Base-by-base conservation (phyloP, 1,140 invertebrate genomes). In the Macrocentrus cingulum region DNA sequence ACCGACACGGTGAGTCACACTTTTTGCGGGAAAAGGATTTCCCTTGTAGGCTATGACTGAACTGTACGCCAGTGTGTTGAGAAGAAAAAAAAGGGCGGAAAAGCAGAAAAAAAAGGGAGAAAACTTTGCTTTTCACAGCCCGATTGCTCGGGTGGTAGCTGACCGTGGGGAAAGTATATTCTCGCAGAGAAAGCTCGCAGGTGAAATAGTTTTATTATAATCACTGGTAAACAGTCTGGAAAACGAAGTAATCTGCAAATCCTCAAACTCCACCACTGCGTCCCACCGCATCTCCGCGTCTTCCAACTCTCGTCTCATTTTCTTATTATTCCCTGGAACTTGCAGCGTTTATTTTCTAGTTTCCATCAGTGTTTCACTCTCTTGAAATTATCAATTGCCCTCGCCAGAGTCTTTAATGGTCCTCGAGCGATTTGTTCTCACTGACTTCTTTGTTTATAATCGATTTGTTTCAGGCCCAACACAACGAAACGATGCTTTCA, bases 171-270 rank as follows among this genome's bases (percentile, higher is more conserved):
- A 19, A 56, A 6, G 29, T 11, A 62, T 61, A 61, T 59, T 54
- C 7, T 16, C 18, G 32, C 20, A 13, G 18, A n/a, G n/a, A 36
- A 53, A 25, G 39, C 34, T 50, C 48, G 29, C 6, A 49, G 59
- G 63, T 61, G 56, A 69, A 69, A 65, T 65, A 56, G 58, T 65
- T 66, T 58, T 60, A n/a, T n/a, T n/a, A 65, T 60, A 58, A 67
- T 68, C 53, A 64, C 64, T 53, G 57, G 46, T 66, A 65, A 69
- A 68, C 62, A 68, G 52, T 42, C 29, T 42, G 48, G 56, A 64
- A 66, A 69, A 64, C 58, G 53, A 54, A 65, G 52, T 60, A 62
- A 66, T 62, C 55, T 60, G 29, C 41, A 36, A 60, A 50, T 58
- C 32, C 41, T 53, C 41, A 42, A 13, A 44, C 57, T 46, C 54